phyloP scores from a whole-genome alignment of 2,797 vertebrate genomes.

The Distichodus sexfasciatus region DNA sequence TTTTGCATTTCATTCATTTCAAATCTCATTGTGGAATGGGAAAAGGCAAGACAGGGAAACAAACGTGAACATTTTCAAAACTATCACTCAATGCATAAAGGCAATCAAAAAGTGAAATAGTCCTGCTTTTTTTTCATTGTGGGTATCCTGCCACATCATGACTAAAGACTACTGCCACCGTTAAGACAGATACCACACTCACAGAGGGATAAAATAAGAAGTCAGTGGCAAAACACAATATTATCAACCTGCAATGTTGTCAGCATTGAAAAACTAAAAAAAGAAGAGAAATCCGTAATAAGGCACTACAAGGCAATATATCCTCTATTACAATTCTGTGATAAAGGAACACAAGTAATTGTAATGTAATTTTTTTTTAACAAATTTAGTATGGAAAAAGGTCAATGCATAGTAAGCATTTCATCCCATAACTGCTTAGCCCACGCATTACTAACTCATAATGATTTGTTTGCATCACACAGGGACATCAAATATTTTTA shows the following conservation, averaged over 20 bases:
- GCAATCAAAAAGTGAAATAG: slow-evolving; percentile 25
- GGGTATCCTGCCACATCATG: slow-evolving; percentile 1
- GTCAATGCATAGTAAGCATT: slow-evolving; percentile 20
- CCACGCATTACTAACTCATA: slow-evolving; percentile 24
- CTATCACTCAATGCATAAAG: background rate
- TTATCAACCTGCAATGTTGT: slow-evolving; percentile 1
- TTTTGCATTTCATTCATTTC: background rate
- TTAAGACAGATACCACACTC: slow-evolving; percentile 23
- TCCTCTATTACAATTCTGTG: background rate
- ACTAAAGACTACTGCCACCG: background rate
- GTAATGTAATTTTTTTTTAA: too few species aligned
- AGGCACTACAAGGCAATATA: slow-evolving; percentile 31
- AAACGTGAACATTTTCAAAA: slow-evolving; percentile 32
- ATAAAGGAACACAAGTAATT: background rate
- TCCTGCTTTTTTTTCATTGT: slow-evolving; percentile 7
- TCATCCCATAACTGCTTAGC: slow-evolving; percentile 27
- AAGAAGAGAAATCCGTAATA: slow-evolving; percentile 18
- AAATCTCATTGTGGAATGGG: slow-evolving; percentile 1
- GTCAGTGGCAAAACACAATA: slow-evolving; percentile 31
- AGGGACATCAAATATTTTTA: slow-evolving; percentile 20
- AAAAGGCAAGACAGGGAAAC: background rate
- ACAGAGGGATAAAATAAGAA: slow-evolving; percentile 4
- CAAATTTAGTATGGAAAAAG: slow-evolving; percentile 35
- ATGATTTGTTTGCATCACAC: slow-evolving; percentile 28
- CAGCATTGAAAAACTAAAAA: slow-evolving; percentile 17